A percentile compares a stretch with the other conserved stretches of the same genome.
phyloP scores from a whole-genome alignment of 2,888 invertebrate genomes.

The Oscheius myriophilus region DNA sequence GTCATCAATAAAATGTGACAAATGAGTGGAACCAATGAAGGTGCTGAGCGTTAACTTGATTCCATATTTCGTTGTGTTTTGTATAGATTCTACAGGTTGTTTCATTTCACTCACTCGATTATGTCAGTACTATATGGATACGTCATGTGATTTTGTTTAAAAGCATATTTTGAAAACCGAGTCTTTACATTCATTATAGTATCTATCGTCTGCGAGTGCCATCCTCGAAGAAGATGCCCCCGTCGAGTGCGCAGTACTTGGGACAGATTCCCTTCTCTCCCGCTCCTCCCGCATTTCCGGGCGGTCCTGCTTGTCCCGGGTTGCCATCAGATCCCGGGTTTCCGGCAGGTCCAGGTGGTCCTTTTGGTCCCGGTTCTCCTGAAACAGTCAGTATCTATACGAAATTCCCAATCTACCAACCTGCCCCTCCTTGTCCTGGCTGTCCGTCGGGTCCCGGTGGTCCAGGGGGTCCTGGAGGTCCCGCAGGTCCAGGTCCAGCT shows the following conservation, averaged over 20 bases:
- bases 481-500: conserved; percentile 17
- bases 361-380: conserved; percentile 51
- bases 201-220: conserved; percentile 51
- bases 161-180: no score
- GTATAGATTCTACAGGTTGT: no score
- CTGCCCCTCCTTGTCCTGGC: conserved; percentile 26
- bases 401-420: neutral
- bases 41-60: no score
- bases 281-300: conserved; percentile 6
- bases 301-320: conserved; percentile 15
- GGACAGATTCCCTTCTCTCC: conserved; percentile 36
- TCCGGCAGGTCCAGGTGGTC: conserved; percentile 53
- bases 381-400: neutral
- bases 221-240: conserved; percentile 69
- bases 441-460: conserved; percentile 29
- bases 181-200: conserved; percentile 11
- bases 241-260: conserved; percentile 45
- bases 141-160: no score
- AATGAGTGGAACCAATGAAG: no score
- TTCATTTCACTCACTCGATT: no score
- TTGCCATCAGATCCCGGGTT: conserved; percentile 43
- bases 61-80: no score
- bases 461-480: conserved; percentile 32
- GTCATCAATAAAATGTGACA: no score
- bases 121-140: no score